These are phyloP conservation scores for Phengaris arion DNA, from an alignment of 2,888 invertebrate species.

Conservation along the genomic window DNA sequence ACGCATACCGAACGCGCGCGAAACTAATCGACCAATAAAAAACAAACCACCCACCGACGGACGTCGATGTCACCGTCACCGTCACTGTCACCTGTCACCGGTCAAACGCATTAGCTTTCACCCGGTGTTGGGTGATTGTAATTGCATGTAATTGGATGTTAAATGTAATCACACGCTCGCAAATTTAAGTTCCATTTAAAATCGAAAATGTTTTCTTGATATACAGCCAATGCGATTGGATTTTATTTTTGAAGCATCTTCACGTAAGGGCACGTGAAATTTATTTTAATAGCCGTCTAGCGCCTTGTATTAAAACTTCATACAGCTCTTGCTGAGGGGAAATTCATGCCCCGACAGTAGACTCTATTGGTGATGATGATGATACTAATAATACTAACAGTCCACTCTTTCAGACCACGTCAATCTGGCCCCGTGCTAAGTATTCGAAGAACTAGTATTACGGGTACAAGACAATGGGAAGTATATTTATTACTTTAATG, in stretches of 20 bases:
- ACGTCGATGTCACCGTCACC: slow-evolving; percentile 45
- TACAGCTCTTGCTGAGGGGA: too few relatives aligned
- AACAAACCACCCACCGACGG: slow-evolving; percentile 26
- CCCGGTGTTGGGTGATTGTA: slow-evolving; percentile 68
- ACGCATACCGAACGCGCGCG: not conserved
- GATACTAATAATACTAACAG: too few relatives aligned
- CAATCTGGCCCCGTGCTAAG: too few relatives aligned
- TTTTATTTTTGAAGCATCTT: not conserved
- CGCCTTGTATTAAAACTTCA: too few relatives aligned
- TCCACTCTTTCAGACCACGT: too few relatives aligned
- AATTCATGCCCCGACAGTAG: too few relatives aligned
- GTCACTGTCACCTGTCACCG: slow-evolving; percentile 64
- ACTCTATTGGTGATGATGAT: too few relatives aligned
- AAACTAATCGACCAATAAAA: slow-evolving; percentile 20
- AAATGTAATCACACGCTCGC: slow-evolving; percentile 19
- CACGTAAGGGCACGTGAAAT: too few relatives aligned
- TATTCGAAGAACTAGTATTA: too few relatives aligned
- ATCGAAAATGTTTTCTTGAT: slow-evolving; percentile 2
- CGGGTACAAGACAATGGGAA: too few relatives aligned
- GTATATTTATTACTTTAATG: too few relatives aligned
- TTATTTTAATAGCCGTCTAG: too few relatives aligned
- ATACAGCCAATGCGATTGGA: not conserved
- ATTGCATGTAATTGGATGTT: slow-evolving; percentile 30
- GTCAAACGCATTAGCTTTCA: slow-evolving; percentile 61
- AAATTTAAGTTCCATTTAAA: slow-evolving; percentile 25